A percentile compares a stretch with the other conserved stretches of the same genome.
Conservation (phyloP, 92 coral and sea anemone species). For the Palythoa grandis region DNA sequence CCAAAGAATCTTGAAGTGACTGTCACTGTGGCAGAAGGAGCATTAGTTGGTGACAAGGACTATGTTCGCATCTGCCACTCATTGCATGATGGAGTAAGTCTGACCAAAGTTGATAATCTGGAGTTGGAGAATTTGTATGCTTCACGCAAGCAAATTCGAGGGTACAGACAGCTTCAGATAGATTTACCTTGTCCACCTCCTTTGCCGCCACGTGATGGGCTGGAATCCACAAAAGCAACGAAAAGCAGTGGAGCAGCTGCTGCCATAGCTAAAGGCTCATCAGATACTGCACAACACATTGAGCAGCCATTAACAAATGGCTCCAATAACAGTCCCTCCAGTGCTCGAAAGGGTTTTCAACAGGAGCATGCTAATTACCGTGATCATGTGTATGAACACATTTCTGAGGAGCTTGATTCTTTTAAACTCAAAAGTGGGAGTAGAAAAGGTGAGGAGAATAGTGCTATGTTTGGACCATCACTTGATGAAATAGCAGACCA, state of each 20-base stretch:
- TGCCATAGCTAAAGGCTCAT: background rate
- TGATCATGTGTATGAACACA: conserved; percentile 40
- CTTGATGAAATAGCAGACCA: conserved; percentile 32
- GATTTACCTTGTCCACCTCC: conserved; percentile 51
- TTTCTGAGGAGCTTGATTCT: conserved; percentile 21
- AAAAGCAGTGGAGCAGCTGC: background rate
- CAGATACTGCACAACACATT: conserved; percentile 5
- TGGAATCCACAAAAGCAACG: conserved; percentile 4
- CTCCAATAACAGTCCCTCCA: conserved; percentile 14
- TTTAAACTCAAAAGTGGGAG: background rate
- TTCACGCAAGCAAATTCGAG: conserved; percentile 79
- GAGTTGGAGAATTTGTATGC: conserved; percentile 84
- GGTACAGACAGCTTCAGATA: conserved; percentile 66
- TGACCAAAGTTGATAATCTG: conserved; percentile 76
- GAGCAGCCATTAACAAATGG: background rate
- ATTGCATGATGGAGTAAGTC: conserved; percentile 85
- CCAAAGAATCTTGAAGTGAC: conserved; percentile 86
- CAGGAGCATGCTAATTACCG: background rate
- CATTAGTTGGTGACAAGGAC: conserved; percentile 82
- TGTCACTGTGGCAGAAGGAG: conserved; percentile 84
- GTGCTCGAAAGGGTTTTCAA: background rate
- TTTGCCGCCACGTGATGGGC: conserved; percentile 44
- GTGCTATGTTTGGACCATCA: background rate
- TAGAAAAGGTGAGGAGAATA: conserved; percentile 1
- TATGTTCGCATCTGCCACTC: conserved; percentile 83